Percentiles rank a stretch among this genome's conserved stretches.
Evolutionary conservation across 1,140 invertebrate genomes (phyloP).

Genomic region (Paralvinella palmiformis): DNA sequence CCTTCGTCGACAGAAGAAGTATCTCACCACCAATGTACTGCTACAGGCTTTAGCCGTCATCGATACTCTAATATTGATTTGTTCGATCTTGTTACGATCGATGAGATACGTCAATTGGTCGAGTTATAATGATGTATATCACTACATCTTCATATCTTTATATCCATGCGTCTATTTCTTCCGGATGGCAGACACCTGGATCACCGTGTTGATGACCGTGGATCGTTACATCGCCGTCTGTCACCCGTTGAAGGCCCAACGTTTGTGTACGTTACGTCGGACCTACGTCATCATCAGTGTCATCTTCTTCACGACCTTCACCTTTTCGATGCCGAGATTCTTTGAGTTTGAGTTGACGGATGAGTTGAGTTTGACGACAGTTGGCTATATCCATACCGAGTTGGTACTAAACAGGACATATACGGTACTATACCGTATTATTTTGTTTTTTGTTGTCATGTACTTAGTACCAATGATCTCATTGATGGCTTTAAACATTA

Average conservation of each 20-base stretch:
- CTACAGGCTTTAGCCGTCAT: slow-evolving; percentile 14
- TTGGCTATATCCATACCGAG: background rate
- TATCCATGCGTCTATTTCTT: slow-evolving; percentile 14
- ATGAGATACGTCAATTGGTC: slow-evolving; percentile 8
- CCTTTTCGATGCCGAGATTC: slow-evolving; percentile 17
- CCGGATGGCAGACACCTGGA: slow-evolving; percentile 15
- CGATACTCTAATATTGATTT: slow-evolving; percentile 9
- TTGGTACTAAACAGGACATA: slow-evolving; percentile 6
- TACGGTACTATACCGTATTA: slow-evolving; percentile 18
- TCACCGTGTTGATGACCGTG: slow-evolving; percentile 14
- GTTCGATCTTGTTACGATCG: slow-evolving; percentile 3
- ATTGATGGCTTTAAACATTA: slow-evolving; percentile 11
- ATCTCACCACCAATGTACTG: slow-evolving; percentile 10
- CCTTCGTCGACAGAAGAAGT: slow-evolving; percentile 14
- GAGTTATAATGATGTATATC: background rate
- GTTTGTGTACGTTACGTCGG: slow-evolving; percentile 10
- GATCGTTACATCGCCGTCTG: slow-evolving; percentile 22
- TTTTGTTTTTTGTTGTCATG: slow-evolving; percentile 12
- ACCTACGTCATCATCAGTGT: slow-evolving; percentile 11
- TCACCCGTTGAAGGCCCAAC: slow-evolving; percentile 13
- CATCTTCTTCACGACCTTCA: slow-evolving; percentile 1
- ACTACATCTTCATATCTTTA: slow-evolving; percentile 3
- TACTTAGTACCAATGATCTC: slow-evolving; percentile 14
- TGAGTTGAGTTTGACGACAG: background rate
- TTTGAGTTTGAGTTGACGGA: slow-evolving; percentile 12